A percentile compares a stretch with the other conserved stretches of the same genome.
Evolutionary conservation across 2,797 vertebrate species (phyloP).

Genomic region (Potorous gilbertii): DNA sequence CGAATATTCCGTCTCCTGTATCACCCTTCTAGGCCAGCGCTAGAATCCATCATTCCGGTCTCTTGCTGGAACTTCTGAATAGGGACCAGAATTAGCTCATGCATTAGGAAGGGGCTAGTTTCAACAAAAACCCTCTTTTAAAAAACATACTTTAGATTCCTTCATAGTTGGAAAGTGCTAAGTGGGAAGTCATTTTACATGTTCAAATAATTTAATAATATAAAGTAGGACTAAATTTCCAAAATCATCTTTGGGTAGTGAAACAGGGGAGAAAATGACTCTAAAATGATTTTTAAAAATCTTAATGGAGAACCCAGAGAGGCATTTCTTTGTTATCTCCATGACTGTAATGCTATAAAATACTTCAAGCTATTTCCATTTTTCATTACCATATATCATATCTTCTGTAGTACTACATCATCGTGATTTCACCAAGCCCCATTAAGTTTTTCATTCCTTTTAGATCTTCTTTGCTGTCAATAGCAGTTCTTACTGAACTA

Average conservation of each 20-base stretch:
- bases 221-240: conserved; percentile 70
- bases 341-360: conserved; percentile 71
- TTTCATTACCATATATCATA: neutral
- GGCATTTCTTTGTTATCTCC: conserved; percentile 69
- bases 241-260: conserved; percentile 76
- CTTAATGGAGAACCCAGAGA: conserved; percentile 61
- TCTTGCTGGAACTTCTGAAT: neutral
- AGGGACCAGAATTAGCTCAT: conserved; percentile 52
- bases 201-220: conserved; percentile 72
- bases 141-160: conserved; percentile 77
- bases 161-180: conserved; percentile 80
- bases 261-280: conserved; percentile 12
- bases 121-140: conserved; percentile 53
- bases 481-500: neutral
- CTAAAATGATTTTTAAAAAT: conserved; percentile 74
- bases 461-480: conserved; percentile 42
- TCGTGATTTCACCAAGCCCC: conserved; percentile 47
- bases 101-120: conserved; percentile 18
- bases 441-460: conserved; percentile 46
- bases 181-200: conserved; percentile 74
- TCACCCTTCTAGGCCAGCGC: neutral
- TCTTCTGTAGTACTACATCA: neutral
- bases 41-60: neutral
- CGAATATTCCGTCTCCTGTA: neutral
- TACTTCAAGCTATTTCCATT: conserved; percentile 66